Conservation (phyloP, 2,888 invertebrate genomes). For the Elysia crispata region DNA sequence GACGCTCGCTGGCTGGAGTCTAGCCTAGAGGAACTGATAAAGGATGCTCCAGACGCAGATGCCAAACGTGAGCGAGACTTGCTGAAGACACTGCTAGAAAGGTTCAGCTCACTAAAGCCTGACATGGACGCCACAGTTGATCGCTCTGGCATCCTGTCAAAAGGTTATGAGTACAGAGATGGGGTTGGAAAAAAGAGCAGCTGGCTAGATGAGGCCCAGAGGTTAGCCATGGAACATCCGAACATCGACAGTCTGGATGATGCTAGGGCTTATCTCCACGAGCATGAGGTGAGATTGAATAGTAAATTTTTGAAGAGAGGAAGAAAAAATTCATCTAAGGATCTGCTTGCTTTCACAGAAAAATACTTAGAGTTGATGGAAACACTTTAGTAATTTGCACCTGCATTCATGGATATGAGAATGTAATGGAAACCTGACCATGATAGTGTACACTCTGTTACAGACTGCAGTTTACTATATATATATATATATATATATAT, state of each 20-base stretch:
- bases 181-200: conserved; percentile 90
- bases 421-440: no score
- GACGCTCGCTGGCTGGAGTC: conserved; percentile 97
- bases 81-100: conserved; percentile 85
- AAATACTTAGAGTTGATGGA: no score
- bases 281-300: conserved; percentile 72
- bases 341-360: no score
- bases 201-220: conserved; percentile 79
- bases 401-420: no score
- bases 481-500: no score
- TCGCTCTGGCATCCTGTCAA: conserved; percentile 93
- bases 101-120: conserved; percentile 88
- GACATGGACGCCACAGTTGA: conserved; percentile 95
- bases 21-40: conserved; percentile 90
- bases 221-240: conserved; percentile 67
- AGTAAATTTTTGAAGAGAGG: no score
- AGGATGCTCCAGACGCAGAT: conserved; percentile 89
- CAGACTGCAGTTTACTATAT: no score
- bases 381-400: no score
- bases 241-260: conserved; percentile 71
- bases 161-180: conserved; percentile 89
- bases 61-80: conserved; percentile 88
- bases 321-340: no score
- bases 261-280: conserved; percentile 68
- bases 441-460: no score